Percentiles rank a stretch among this genome's conserved stretches.
phyloP scores from a whole-genome alignment of 2,113 vertebrate species.

The Xyrauchen texanus region DNA sequence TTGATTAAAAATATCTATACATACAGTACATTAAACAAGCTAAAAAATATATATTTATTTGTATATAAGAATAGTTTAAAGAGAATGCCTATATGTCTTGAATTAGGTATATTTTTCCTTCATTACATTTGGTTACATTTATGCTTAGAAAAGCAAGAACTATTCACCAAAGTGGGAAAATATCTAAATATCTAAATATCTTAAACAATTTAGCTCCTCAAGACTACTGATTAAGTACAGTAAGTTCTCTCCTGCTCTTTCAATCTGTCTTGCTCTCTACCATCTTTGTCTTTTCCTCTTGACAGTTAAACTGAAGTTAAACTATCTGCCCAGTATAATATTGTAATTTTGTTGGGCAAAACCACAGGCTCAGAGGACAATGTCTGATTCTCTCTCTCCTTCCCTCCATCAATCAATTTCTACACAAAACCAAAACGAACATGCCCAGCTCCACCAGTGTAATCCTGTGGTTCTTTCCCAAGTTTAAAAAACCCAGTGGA shows the following conservation, averaged over 20 bases:
- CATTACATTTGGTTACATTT: too few relatives aligned
- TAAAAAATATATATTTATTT: too few relatives aligned
- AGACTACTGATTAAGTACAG: too few relatives aligned
- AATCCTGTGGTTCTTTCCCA: constrained; percentile 59
- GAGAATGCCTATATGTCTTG: too few relatives aligned
- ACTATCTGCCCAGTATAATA: constrained; percentile 57
- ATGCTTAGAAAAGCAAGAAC: too few relatives aligned
- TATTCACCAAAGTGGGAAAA: too few relatives aligned
- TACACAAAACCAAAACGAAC: constrained; percentile 67
- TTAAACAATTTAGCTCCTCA: too few relatives aligned
- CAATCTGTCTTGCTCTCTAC: constrained; percentile 15
- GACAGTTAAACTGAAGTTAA: constrained; percentile 38
- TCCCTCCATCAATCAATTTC: constrained; percentile 41
- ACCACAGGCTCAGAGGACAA: constrained; percentile 24
- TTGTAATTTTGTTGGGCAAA: constrained; percentile 45
- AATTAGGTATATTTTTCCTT: too few relatives aligned
- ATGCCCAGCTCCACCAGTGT: constrained; percentile 54
- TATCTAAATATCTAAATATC: too few relatives aligned
- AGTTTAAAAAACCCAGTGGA: constrained; percentile 52
- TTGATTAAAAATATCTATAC: too few relatives aligned
- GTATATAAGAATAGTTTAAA: too few relatives aligned
- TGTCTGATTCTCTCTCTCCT: constrained; percentile 47
- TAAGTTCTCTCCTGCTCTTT: background rate
- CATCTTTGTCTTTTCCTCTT: constrained; percentile 36
- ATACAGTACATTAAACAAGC: too few relatives aligned